Percentiles rank a stretch among this genome's conserved stretches.
Evolutionary conservation across 2,113 vertebrate genomes (phyloP).

Genomic region (Sitta europaea): DNA sequence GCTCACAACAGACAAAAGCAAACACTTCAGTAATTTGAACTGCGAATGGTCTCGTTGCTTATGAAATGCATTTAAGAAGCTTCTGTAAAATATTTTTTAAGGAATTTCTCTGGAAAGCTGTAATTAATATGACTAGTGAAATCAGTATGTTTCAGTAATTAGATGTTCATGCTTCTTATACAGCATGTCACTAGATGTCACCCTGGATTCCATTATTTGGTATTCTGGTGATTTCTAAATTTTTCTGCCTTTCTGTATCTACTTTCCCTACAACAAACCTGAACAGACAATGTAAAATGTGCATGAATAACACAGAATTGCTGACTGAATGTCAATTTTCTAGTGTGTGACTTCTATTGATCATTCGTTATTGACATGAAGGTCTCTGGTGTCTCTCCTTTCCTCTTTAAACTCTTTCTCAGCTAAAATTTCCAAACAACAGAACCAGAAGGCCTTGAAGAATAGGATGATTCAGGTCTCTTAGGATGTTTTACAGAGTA

Average conservation of each 20-base stretch:
- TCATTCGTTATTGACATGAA: constrained; percentile 81
- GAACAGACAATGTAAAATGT: constrained; percentile 69
- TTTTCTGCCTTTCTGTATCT: constrained; percentile 58
- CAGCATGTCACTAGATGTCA: constrained; percentile 77
- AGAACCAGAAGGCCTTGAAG: constrained; percentile 67
- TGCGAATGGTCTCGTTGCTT: not conserved
- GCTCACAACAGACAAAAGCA: not conserved
- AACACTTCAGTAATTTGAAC: not conserved
- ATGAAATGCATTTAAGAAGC: not conserved
- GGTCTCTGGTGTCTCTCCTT: constrained; percentile 75
- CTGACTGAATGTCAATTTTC: constrained; percentile 81
- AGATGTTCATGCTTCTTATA: constrained; percentile 57
- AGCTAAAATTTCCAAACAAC: constrained; percentile 76
- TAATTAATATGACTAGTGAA: not conserved
- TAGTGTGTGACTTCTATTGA: constrained; percentile 78
- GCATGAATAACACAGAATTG: constrained; percentile 70
- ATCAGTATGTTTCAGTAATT: constrained; percentile 11
- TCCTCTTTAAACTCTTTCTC: constrained; percentile 75
- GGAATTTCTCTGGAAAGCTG: not conserved
- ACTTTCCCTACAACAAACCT: constrained; percentile 29
- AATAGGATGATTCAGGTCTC: constrained; percentile 70
- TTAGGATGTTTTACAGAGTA: constrained; percentile 76
- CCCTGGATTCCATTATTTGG: constrained; percentile 73
- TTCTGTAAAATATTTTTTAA: not conserved
- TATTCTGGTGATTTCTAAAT: constrained; percentile 57